phyloP scores from a whole-genome alignment of 1,140 invertebrate genomes.

The Notospermus geniculatus region DNA sequence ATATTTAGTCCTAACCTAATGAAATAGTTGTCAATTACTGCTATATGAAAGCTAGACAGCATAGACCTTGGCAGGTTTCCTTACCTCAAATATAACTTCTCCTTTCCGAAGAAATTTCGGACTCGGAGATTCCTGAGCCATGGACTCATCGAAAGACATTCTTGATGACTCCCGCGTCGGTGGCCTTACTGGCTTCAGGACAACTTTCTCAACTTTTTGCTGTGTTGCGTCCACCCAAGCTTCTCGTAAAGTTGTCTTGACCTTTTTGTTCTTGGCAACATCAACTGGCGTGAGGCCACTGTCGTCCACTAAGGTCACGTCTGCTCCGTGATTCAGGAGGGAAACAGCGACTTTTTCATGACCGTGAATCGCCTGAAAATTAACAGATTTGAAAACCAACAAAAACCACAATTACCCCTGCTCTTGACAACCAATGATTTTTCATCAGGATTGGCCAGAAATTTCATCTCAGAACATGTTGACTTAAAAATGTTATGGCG shows the following conservation, averaged over 20 bases:
- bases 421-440: too few relatives aligned
- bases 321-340: conserved; percentile 45
- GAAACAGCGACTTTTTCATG: conserved; percentile 40
- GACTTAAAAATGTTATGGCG: too few relatives aligned
- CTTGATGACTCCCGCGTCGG: conserved; percentile 31
- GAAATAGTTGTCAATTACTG: too few relatives aligned
- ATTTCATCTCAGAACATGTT: too few relatives aligned
- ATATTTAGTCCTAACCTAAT: too few relatives aligned
- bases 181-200: conserved; percentile 33
- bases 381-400: background rate
- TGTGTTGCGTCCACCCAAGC: conserved; percentile 43
- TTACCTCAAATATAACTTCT: conserved; percentile 50
- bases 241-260: conserved; percentile 44
- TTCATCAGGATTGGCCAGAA: too few relatives aligned
- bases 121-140: conserved; percentile 17
- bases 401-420: too few relatives aligned
- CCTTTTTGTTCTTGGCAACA: conserved; percentile 45
- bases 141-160: conserved; percentile 16
- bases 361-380: conserved; percentile 44
- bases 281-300: conserved; percentile 46
- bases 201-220: conserved; percentile 22
- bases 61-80: too few relatives aligned
- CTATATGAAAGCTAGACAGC: too few relatives aligned
- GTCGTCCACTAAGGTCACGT: conserved; percentile 47
- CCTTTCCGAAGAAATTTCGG: conserved; percentile 28